These are phyloP conservation scores for Forficula auricularia DNA, from an alignment of 1,140 invertebrate species.

Conservation along the genomic window DNA sequence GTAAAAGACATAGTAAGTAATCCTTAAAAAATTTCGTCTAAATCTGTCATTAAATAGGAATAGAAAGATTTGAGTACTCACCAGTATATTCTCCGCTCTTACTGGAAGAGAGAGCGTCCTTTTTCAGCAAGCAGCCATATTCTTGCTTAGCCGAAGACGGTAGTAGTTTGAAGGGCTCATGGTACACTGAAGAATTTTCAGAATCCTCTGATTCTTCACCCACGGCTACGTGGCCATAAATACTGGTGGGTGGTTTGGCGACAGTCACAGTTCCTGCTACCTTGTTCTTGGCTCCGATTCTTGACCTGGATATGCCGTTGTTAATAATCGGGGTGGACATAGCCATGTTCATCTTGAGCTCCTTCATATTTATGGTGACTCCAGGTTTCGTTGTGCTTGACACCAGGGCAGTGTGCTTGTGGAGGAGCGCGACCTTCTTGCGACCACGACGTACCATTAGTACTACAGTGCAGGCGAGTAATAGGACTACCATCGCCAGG, in stretches of 20 bases:
- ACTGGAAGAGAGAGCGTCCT: slow-evolving; percentile 28
- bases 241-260: slow-evolving; percentile 17
- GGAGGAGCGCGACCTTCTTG: slow-evolving; percentile 45
- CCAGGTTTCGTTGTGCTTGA: slow-evolving; percentile 27
- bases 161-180: slow-evolving; percentile 40
- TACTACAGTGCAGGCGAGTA: slow-evolving; percentile 46
- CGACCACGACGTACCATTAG: slow-evolving; percentile 51
- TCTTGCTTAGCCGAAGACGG: slow-evolving; percentile 29
- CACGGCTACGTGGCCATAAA: slow-evolving; percentile 27
- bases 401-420: slow-evolving; percentile 44
- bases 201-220: slow-evolving; percentile 36
- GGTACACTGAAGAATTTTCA: slow-evolving; percentile 38
- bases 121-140: slow-evolving; percentile 32
- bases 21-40: too few species aligned
- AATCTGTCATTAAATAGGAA: too few species aligned
- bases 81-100: slow-evolving; percentile 33
- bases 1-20: too few species aligned
- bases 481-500: slow-evolving; percentile 46
- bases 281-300: slow-evolving; percentile 28
- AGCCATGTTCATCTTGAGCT: slow-evolving; percentile 34
- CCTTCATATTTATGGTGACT: slow-evolving; percentile 48
- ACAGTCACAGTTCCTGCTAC: slow-evolving; percentile 14
- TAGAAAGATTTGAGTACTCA: slow-evolving; percentile 19
- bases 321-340: slow-evolving; percentile 34
- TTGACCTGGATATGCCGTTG: slow-evolving; percentile 33